Evolutionary conservation across 2,113 vertebrate genomes (phyloP), one percentile per base, ranked within the genome.

Genomic region (Meriones unguiculatus): DNA sequence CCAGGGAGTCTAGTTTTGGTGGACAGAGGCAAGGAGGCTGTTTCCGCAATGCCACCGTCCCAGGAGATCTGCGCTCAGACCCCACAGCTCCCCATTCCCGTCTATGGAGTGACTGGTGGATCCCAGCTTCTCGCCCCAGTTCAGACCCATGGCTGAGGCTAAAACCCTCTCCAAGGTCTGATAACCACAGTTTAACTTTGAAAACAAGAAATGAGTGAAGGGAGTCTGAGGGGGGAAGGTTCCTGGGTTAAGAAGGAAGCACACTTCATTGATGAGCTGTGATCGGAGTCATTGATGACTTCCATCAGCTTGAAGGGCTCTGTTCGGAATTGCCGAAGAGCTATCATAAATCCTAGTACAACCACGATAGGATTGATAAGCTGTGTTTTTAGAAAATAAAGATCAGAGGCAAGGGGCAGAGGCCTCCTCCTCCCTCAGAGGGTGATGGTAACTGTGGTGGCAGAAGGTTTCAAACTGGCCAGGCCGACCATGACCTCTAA

Each of bases 61-160:
- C 9, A 50, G 8, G 17, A 30, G 1, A 2, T 12, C 38, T 1
- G 1, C 0, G 1, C 9, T 9, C 4, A 59, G 80, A 20, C 41
- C 38, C 1, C 2, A 18, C 46, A 73, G 30, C 41, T 25, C 28
- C 87, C 57, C 13, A 2, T 17, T 32, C 64, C 88, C 13, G 0
- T 24, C 17, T 75, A 59, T 18, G 3, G 0, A 22, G 12, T 1
- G 1, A 11, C 75, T 46, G 14, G 59, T 38, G 3, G 75, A 54
- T 20, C 20, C 20, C 0, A 3, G 35, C 22, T 3, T n/a, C 82
- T 67, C 57, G 32, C 25, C 50, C 69, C 4, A 35, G 22, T 87
- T 65, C 28, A 52, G 67, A 8, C 46, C 77, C 30, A 0, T 46
- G 65, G 28, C n/a, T 2, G 0, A 35, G 65, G 62, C 65, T 24